Evolutionary conservation across 2,797 vertebrate genomes (phyloP), one percentile per base, ranked within the genome.

Genomic region (Emys orbicularis): DNA sequence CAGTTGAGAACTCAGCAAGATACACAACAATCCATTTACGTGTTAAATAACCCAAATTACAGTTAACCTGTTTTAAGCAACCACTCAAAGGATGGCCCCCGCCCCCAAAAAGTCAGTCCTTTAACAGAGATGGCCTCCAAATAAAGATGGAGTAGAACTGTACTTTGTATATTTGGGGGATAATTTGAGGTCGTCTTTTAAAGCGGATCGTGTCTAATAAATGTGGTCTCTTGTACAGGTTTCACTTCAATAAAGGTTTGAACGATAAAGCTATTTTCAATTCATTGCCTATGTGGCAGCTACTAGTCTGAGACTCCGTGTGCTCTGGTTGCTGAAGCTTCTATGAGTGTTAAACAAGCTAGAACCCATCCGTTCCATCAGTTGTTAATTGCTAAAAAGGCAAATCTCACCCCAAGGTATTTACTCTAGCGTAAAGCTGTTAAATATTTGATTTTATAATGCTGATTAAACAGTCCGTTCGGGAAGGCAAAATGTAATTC

Each of bases 1-100:
- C 97, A 94, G 96, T 89, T 97, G 96, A 96, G 95, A 97, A 97
- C 97, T 94, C 90, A 3, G 44, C 25, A 86, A 86, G 90, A 87
- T 87, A 84, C 92, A 93, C 84, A 93, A 37, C 1, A 4, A 86
- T 96, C 94, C 44, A 86, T 90, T 94, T 88, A 89, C 56, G 72
- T 91, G 88, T 93, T 97, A 92, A 96, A 93, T 84, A 96, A 91
- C 68, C 83, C 84, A 79, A 94, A 96, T 79, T 74, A 93, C 82
- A 81, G 81, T 25, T 89, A 79, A 79, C 90, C 88, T 88, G 80
- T 93, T 68, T 96, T 77, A 77, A 77, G 59, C 72, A 80, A 57
- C 23, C 79, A 94, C 95, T 79, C 53, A 77, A 29, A 49, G 27
- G 12, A 68, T 68, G 65, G 9, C 21, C 21, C 21, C 8, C 3